phyloP scores from a whole-genome alignment of 1,140 invertebrate species.

The Drosophila neocordata region DNA sequence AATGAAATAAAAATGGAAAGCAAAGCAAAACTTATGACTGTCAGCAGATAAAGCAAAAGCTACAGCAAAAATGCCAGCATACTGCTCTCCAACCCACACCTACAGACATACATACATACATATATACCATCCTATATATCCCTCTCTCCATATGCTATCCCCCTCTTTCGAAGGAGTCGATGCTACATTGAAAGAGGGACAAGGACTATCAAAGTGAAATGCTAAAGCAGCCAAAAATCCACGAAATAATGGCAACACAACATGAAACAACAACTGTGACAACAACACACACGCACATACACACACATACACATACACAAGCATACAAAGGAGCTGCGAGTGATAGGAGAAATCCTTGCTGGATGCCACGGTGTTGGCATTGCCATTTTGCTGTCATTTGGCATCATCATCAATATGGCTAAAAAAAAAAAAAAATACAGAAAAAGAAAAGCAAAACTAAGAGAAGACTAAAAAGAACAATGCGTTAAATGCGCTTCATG shows the following conservation, averaged over 20 bases:
- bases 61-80: slow-evolving; percentile 26
- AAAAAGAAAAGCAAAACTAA: neutral
- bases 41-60: slow-evolving; percentile 78
- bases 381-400: slow-evolving; percentile 77
- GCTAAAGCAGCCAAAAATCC: slow-evolving; percentile 81
- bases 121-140: neutral
- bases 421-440: slow-evolving; percentile 26
- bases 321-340: slow-evolving; percentile 34
- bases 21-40: slow-evolving; percentile 81
- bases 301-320: slow-evolving; percentile 8
- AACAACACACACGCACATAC: slow-evolving; percentile 44
- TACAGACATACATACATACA: no score
- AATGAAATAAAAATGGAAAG: slow-evolving; percentile 78
- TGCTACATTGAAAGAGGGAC: slow-evolving; percentile 6
- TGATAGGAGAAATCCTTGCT: slow-evolving; percentile 77
- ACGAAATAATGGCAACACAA: slow-evolving; percentile 80
- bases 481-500: slow-evolving; percentile 72
- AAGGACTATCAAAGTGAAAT: slow-evolving; percentile 79
- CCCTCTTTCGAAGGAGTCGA: neutral
- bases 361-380: slow-evolving; percentile 70
- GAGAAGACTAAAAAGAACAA: slow-evolving; percentile 54
- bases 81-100: neutral
- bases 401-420: slow-evolving; percentile 81
- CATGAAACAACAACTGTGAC: slow-evolving; percentile 80
- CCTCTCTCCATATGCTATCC: no score